A percentile compares a stretch with the other conserved stretches of the same genome.
Conservation (phyloP, 1,140 invertebrate species). For the Laodelphax striatellus region DNA sequence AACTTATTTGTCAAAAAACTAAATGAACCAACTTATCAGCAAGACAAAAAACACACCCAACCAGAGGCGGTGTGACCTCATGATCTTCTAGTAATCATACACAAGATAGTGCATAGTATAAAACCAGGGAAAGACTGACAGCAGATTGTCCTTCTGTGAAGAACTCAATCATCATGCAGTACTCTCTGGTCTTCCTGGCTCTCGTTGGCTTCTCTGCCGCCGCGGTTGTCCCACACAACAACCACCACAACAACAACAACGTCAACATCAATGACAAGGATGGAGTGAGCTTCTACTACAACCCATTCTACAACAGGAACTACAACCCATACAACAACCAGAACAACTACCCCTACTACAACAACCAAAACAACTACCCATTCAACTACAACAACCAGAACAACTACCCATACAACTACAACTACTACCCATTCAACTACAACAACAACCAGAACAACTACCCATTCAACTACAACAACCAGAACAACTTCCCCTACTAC, state of each 20-base stretch:
- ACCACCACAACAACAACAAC: neutral
- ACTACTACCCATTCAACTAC: neutral
- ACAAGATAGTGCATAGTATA: too few relatives aligned
- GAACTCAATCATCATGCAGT: too few relatives aligned
- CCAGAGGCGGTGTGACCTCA: too few relatives aligned
- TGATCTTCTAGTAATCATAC: too few relatives aligned
- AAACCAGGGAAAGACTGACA: too few relatives aligned
- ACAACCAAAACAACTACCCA: neutral
- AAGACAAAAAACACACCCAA: too few relatives aligned
- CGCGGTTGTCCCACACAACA: neutral
- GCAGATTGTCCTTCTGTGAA: too few relatives aligned
- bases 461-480: neutral
- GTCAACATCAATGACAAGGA: neutral
- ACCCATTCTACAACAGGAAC: neutral
- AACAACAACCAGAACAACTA: neutral
- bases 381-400: neutral
- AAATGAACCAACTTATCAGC: too few relatives aligned
- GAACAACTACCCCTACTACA: neutral
- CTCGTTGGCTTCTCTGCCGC: too few relatives aligned
- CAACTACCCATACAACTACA: neutral
- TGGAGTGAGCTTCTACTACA: neutral
- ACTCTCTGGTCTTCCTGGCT: too few relatives aligned
- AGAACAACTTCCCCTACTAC: neutral
- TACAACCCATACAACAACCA: neutral
- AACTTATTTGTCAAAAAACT: too few relatives aligned